Evolutionary conservation across 2,797 vertebrate species (phyloP).

Genomic region (Acrocephalus scirpaceus): DNA sequence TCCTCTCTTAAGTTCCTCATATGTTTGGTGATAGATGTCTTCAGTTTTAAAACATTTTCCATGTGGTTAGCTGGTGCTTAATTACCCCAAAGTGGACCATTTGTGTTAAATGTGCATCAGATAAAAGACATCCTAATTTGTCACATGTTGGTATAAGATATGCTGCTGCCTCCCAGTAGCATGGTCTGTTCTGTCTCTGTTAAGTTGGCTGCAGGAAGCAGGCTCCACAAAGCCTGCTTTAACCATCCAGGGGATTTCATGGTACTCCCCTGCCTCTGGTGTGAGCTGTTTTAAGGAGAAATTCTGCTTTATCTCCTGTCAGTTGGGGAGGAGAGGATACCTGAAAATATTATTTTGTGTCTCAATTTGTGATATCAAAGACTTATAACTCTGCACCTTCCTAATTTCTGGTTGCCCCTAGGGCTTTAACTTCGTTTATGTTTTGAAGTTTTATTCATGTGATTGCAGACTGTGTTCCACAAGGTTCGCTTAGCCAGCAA

Average conservation of each 20-base stretch:
- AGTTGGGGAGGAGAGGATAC: background rate
- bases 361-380: background rate
- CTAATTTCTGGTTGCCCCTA: background rate
- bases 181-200: background rate
- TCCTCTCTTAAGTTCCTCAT: background rate
- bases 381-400: background rate
- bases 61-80: background rate
- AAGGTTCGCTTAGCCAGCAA: background rate
- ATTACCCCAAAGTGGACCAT: background rate
- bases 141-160: background rate
- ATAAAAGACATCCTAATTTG: background rate
- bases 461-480: background rate
- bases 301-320: background rate
- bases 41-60: background rate
- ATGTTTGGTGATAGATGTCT: background rate
- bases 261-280: background rate
- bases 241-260: background rate
- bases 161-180: background rate
- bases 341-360: background rate
- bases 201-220: background rate
- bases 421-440: background rate
- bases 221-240: background rate
- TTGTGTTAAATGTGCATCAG: rapidly evolving
- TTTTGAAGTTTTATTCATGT: background rate
- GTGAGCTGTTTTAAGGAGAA: background rate